phyloP scores from a whole-genome alignment of 2,888 invertebrate genomes.

The Augochlorella aurata region DNA sequence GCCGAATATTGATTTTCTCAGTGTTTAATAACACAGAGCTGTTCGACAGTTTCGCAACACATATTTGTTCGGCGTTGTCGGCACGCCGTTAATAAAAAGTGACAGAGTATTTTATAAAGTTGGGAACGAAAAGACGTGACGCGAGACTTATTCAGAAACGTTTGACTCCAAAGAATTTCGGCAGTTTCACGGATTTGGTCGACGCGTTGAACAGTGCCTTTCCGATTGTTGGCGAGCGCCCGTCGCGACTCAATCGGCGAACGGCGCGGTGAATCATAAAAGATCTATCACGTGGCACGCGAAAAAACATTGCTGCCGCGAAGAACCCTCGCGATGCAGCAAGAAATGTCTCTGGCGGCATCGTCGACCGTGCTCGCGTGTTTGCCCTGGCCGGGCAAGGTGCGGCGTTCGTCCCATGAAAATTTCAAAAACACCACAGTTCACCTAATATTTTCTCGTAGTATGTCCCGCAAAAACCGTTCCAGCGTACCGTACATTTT shows the following conservation, averaged over 20 bases:
- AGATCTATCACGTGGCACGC: not conserved
- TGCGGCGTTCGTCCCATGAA: constrained; percentile 4
- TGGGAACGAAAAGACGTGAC: no score
- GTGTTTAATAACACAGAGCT: no score
- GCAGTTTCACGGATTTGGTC: no score
- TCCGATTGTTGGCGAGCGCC: no score
- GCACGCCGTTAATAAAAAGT: no score
- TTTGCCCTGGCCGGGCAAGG: not conserved
- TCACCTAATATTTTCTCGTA: constrained; percentile 12
- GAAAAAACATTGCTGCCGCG: not conserved
- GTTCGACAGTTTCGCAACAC: no score
- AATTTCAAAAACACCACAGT: not conserved
- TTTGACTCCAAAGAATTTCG: no score
- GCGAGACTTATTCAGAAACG: no score
- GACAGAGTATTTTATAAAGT: no score
- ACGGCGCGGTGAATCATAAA: not conserved
- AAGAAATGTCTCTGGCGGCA: not conserved
- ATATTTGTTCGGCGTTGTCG: no score
- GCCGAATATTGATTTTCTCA: no score
- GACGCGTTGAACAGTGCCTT: no score
- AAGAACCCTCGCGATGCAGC: not conserved
- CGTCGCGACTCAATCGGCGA: not conserved
- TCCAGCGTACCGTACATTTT: not conserved
- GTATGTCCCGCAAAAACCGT: not conserved
- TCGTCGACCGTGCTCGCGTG: not conserved